Conservation (phyloP, 35 echinoderm and acorn worm genomes). For the Hemicentrotus pulcherrimus region DNA sequence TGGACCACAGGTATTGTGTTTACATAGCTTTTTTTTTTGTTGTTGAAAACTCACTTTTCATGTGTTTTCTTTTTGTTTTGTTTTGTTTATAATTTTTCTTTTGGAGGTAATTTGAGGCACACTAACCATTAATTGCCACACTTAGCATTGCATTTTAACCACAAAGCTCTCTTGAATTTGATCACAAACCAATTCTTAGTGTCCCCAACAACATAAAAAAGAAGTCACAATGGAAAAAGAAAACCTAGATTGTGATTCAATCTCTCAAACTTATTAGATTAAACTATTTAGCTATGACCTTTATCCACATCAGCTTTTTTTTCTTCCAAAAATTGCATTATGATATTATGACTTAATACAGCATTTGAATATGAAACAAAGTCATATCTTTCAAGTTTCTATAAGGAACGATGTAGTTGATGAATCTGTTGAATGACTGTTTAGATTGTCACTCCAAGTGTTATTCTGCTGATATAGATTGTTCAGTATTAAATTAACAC, state of each 20-base stretch:
- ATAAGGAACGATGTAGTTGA: not conserved
- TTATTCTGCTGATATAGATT: not conserved
- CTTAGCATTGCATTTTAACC: not conserved
- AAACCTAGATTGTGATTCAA: too few relatives aligned
- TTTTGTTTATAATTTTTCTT: not conserved
- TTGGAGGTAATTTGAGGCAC: conserved; percentile 13
- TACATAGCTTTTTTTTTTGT: not conserved
- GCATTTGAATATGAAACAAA: too few relatives aligned
- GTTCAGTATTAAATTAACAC: too few relatives aligned
- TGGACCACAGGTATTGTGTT: conserved; percentile 15
- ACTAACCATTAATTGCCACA: not conserved
- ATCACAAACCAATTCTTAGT: not conserved
- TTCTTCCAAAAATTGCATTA: too few relatives aligned
- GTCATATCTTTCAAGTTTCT: not conserved
- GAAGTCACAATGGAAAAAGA: too few relatives aligned
- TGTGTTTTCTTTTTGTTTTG: not conserved
- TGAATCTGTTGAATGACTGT: not conserved
- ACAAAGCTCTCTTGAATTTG: not conserved
- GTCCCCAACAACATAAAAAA: not conserved
- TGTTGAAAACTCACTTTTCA: not conserved
- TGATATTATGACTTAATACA: too few relatives aligned
- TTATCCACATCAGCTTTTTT: too few relatives aligned
- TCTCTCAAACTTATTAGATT: too few relatives aligned
- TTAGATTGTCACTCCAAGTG: not conserved
- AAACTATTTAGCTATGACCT: too few relatives aligned